Evolutionary conservation across 1,140 invertebrate species (phyloP).

Genomic region (Panagrolaimus sp.): DNA sequence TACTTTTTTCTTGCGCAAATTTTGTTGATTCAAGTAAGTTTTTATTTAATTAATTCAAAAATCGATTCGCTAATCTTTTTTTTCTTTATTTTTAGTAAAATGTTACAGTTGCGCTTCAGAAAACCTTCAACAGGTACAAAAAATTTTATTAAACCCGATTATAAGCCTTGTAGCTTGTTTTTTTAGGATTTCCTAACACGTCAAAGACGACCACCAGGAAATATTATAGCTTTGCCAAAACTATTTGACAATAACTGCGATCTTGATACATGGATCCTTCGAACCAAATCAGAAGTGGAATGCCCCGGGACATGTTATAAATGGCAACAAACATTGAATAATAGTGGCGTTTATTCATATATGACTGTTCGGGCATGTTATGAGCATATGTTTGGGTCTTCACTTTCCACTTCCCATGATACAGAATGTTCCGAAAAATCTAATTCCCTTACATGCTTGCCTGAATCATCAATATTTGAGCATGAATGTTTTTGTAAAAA

Average conservation of each 20-base stretch:
- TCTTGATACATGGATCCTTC: conserved; percentile 25
- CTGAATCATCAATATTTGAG: conserved; percentile 6
- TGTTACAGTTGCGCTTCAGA: conserved; percentile 15
- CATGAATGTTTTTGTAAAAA: conserved; percentile 6
- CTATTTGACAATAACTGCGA: conserved; percentile 28
- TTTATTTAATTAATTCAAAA: background rate
- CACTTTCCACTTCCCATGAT: background rate
- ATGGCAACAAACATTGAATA: conserved; percentile 28
- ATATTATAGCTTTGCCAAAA: conserved; percentile 1
- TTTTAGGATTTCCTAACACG: conserved; percentile 6
- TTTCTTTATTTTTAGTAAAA: background rate
- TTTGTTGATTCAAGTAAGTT: background rate
- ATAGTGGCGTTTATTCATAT: conserved; percentile 15
- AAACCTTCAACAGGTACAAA: background rate
- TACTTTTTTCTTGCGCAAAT: background rate
- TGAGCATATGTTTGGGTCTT: conserved; percentile 11
- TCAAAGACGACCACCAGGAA: background rate
- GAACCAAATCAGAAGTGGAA: conserved; percentile 18
- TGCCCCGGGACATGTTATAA: conserved; percentile 28
- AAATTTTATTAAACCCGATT: no score
- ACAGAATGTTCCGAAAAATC: background rate
- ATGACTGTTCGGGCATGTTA: conserved; percentile 18
- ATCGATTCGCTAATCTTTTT: background rate
- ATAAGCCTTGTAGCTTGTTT: background rate
- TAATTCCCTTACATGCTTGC: background rate